Evolutionary conservation across 2,113 vertebrate species (phyloP).

Genomic region (Pelecanus crispus): DNA sequence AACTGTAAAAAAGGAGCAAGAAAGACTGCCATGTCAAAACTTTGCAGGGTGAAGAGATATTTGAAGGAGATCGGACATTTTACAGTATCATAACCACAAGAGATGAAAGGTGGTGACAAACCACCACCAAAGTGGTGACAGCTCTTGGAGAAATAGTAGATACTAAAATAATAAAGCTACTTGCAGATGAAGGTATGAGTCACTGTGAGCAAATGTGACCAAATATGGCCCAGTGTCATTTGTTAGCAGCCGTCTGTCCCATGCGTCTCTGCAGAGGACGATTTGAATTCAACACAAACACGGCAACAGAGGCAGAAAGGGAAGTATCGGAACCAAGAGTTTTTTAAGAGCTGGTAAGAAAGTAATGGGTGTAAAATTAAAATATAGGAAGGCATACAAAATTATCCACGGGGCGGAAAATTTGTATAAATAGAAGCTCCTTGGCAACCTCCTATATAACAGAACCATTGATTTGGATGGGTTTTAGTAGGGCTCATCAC

Average conservation of each 20-base stretch:
- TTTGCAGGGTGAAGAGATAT: neutral
- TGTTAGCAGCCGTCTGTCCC: constrained; percentile 14
- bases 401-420: constrained; percentile 59
- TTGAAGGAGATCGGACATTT: neutral
- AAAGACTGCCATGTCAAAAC: neutral
- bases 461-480: constrained; percentile 42
- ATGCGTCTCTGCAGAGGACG: neutral
- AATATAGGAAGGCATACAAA: constrained; percentile 53
- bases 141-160: constrained; percentile 37
- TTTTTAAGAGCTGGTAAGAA: constrained; percentile 19
- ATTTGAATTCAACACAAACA: constrained; percentile 25
- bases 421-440: constrained; percentile 56
- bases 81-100: neutral
- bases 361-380: constrained; percentile 63
- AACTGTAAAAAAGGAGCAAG: neutral
- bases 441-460: constrained; percentile 60
- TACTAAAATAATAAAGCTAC: constrained; percentile 56
- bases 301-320: neutral
- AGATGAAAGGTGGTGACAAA: constrained; percentile 22
- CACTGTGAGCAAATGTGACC: constrained; percentile 28
- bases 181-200: constrained; percentile 59
- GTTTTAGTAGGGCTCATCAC: constrained; percentile 32
- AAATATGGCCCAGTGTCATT: constrained; percentile 33
- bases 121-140: constrained; percentile 40
- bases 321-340: neutral